Conservation (phyloP, 2,888 invertebrate species). For the Rapana venosa region DNA sequence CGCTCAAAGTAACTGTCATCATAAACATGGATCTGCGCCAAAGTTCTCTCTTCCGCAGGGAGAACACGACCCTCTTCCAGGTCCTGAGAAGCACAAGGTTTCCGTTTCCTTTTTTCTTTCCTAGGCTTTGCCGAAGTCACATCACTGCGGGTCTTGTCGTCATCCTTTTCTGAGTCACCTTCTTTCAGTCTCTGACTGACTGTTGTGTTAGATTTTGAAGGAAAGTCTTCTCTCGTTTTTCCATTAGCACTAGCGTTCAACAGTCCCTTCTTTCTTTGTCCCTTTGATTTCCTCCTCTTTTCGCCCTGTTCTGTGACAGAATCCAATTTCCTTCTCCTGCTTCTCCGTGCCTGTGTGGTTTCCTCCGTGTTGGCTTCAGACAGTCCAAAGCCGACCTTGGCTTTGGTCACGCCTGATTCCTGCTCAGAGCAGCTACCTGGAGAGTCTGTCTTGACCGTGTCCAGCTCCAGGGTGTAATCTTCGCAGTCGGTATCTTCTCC, state of each 20-base stretch:
- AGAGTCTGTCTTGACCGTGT: background rate
- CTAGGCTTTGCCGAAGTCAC: background rate
- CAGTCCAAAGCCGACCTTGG: background rate
- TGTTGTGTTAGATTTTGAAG: background rate
- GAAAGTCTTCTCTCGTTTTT: background rate
- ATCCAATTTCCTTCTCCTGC: too few relatives aligned
- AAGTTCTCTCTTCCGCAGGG: background rate
- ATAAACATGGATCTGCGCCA: background rate
- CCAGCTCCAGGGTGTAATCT: background rate
- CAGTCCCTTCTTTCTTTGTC: background rate
- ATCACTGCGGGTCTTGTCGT: too few relatives aligned
- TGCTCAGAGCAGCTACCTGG: background rate
- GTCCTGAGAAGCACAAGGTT: background rate
- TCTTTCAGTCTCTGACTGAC: background rate
- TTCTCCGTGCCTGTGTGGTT: background rate
- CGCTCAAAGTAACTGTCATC: constrained; percentile 5
- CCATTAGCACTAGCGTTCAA: background rate
- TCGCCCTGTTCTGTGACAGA: too few relatives aligned
- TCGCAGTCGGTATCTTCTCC: background rate
- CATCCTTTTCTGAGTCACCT: background rate
- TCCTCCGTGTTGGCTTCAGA: background rate
- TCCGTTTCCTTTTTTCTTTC: background rate
- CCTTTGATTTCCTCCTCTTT: background rate
- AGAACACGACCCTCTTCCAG: background rate
- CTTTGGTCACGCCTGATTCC: background rate